Conservation (phyloP, 2,888 invertebrate species). For the Ophraella communa region DNA sequence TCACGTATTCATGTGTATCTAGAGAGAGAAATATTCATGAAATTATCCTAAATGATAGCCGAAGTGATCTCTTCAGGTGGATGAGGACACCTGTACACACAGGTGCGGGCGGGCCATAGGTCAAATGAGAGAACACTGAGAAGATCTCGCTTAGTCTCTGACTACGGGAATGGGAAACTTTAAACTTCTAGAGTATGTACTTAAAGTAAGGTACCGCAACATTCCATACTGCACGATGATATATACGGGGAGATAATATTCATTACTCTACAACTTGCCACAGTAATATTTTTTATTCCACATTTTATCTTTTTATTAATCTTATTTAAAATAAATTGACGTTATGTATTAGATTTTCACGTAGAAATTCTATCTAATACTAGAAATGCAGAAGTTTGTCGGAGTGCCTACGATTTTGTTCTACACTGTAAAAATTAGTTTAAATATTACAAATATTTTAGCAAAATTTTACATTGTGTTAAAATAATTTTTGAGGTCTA, state of each 20-base stretch:
- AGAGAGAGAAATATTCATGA: conserved; percentile 36
- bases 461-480: no score
- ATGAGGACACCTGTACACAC: conserved; percentile 52
- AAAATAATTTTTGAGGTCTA: no score
- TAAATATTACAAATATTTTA: no score
- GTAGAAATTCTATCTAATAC: no score
- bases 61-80: conserved; percentile 47
- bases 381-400: no score
- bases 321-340: no score
- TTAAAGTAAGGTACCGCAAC: conserved; percentile 18
- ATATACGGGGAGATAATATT: background rate
- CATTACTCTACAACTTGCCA: background rate
- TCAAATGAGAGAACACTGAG: conserved; percentile 37
- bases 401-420: no score
- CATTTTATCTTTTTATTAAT: no score
- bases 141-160: conserved; percentile 9
- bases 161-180: conserved; percentile 29
- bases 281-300: background rate
- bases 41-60: conserved; percentile 45
- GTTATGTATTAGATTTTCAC: no score
- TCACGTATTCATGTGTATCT: conserved; percentile 8
- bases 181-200: conserved; percentile 30
- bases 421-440: no score
- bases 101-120: conserved; percentile 52
- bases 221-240: conserved; percentile 15